Conservation (phyloP, 1,140 invertebrate genomes). For the Eulimnadia texana region DNA sequence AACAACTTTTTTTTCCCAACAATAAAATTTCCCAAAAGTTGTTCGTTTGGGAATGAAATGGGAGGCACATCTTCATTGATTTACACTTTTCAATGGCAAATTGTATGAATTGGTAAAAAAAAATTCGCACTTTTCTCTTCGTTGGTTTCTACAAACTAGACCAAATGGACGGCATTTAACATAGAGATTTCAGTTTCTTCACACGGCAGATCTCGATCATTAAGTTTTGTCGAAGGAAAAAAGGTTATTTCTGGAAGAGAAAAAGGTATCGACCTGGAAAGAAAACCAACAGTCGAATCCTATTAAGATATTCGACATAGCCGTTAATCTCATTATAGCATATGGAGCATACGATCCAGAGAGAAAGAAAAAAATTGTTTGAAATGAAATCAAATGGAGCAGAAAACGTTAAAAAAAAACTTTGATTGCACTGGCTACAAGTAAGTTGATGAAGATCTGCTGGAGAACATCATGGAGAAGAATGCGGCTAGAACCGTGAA, state of each 20-base stretch:
- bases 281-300: background rate
- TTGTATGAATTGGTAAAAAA: background rate
- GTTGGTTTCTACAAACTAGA: too few relatives aligned
- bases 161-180: background rate
- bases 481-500: background rate
- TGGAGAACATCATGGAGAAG: constrained; percentile 3
- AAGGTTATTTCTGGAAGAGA: too few relatives aligned
- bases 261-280: too few relatives aligned
- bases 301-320: background rate
- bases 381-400: too few relatives aligned
- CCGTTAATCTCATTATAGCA: background rate
- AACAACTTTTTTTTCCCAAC: background rate
- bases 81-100: background rate
- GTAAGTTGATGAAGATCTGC: background rate
- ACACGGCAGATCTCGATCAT: background rate
- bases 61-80: background rate
- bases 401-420: too few relatives aligned
- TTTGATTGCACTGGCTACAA: constrained; percentile 3
- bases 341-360: background rate
- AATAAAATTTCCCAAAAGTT: background rate
- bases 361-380: background rate
- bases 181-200: background rate
- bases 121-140: background rate
- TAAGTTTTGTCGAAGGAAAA: too few relatives aligned
- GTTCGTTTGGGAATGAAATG: background rate